Conservation (phyloP, 2,888 invertebrate genomes). For the Plusia festucae region DNA sequence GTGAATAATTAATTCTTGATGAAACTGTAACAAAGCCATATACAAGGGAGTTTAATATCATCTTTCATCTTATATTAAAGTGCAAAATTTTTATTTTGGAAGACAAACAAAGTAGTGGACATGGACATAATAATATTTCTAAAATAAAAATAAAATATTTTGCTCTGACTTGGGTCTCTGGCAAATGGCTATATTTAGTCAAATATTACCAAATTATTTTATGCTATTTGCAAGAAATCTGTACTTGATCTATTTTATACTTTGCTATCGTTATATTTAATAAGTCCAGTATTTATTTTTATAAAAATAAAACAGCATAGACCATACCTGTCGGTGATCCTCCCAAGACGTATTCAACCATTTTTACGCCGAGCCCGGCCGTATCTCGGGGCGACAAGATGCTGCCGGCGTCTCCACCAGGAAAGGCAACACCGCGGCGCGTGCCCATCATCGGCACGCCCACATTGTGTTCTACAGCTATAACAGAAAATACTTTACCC, state of each 20-base stretch:
- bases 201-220: too few relatives aligned
- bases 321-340: constrained; percentile 93
- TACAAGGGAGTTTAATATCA: constrained; percentile 42
- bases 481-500: constrained; percentile 34
- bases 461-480: constrained; percentile 85
- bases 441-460: constrained; percentile 91
- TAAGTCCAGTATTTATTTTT: too few relatives aligned
- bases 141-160: not conserved
- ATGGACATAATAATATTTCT: not conserved
- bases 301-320: not conserved
- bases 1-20: constrained; percentile 58
- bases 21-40: constrained; percentile 53
- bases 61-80: constrained; percentile 7
- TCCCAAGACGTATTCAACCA: constrained; percentile 99
- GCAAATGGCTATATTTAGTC: too few relatives aligned
- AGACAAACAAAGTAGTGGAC: not conserved
- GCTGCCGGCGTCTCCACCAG: constrained; percentile 90
- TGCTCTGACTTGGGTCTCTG: too few relatives aligned
- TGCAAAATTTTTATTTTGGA: not conserved
- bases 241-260: too few relatives aligned
- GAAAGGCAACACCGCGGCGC: constrained; percentile 91
- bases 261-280: too few relatives aligned
- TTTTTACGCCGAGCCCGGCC: constrained; percentile 98
- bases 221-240: too few relatives aligned
- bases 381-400: constrained; percentile 95